phyloP scores from a whole-genome alignment of 2,888 invertebrate species.

The Patella pellucida region DNA sequence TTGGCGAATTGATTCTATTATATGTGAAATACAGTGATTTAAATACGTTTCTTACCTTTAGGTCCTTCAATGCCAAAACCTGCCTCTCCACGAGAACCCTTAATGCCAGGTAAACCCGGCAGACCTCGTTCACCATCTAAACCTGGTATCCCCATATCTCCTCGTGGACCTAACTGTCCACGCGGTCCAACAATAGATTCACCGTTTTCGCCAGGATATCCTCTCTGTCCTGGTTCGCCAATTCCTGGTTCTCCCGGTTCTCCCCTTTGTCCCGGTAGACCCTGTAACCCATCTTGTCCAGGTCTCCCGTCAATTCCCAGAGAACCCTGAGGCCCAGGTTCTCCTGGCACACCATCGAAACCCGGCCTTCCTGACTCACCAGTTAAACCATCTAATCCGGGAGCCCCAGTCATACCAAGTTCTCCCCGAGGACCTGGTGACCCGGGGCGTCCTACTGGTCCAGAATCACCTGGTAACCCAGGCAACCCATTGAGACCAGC shows the following conservation, averaged over 20 bases:
- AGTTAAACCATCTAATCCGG: constrained; percentile 18
- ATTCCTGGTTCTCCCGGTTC: constrained; percentile 27
- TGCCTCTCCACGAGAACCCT: constrained; percentile 21
- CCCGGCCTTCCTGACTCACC: constrained; percentile 22
- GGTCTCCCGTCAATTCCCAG: constrained; percentile 28
- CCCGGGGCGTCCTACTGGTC: constrained; percentile 26
- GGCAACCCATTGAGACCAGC: not conserved
- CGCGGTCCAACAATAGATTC: constrained; percentile 33
- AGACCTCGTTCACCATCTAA: constrained; percentile 32
- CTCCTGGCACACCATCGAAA: constrained; percentile 26
- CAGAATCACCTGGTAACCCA: constrained; percentile 11
- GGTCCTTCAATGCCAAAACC: not conserved
- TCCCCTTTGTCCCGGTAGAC: constrained; percentile 29
- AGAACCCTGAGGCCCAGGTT: constrained; percentile 25
- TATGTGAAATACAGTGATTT: too few species aligned
- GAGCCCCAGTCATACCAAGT: constrained; percentile 18
- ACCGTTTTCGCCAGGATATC: constrained; percentile 29
- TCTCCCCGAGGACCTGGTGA: constrained; percentile 19
- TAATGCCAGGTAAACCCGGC: constrained; percentile 39
- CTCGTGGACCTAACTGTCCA: constrained; percentile 42
- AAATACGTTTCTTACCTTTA: not conserved
- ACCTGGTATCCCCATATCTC: constrained; percentile 18
- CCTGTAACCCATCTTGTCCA: constrained; percentile 29
- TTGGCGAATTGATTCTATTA: too few species aligned
- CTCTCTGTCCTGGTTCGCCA: constrained; percentile 23